phyloP scores from a whole-genome alignment of 2,113 vertebrate species.

The Cygnus buccinator region DNA sequence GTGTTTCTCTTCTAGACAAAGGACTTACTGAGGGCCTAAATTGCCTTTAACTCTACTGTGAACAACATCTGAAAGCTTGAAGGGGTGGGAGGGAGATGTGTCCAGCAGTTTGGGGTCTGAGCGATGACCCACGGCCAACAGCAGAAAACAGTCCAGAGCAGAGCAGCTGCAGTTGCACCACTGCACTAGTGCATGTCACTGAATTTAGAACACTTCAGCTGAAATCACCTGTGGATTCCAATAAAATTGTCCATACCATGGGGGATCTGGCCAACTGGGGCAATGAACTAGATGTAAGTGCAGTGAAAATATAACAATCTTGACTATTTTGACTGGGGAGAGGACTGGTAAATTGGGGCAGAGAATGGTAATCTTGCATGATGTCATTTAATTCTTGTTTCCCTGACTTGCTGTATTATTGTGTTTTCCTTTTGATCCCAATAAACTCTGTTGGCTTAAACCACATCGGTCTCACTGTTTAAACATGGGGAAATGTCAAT shows the following conservation, averaged over 20 bases:
- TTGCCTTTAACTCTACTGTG: background rate
- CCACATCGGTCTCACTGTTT: background rate
- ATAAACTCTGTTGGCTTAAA: background rate
- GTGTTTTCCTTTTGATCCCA: background rate
- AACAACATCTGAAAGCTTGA: background rate
- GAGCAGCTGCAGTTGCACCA: background rate
- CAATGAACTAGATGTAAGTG: background rate
- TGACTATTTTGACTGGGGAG: background rate
- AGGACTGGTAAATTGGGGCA: background rate
- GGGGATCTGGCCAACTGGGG: background rate
- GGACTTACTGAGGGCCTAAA: background rate
- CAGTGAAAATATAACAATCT: background rate
- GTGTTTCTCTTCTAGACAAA: background rate
- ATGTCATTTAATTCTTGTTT: background rate
- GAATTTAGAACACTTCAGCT: background rate
- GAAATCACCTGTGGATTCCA: background rate
- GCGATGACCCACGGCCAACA: background rate
- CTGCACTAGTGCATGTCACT: rapidly evolving
- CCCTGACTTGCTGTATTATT: background rate
- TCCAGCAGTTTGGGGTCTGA: background rate
- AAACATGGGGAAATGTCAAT: background rate
- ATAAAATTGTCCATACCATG: background rate
- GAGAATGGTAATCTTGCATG: background rate
- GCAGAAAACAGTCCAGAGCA: background rate
- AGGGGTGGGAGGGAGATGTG: background rate